phyloP scores from a whole-genome alignment of 2,888 invertebrate species.

The Amphipyra berbera region DNA sequence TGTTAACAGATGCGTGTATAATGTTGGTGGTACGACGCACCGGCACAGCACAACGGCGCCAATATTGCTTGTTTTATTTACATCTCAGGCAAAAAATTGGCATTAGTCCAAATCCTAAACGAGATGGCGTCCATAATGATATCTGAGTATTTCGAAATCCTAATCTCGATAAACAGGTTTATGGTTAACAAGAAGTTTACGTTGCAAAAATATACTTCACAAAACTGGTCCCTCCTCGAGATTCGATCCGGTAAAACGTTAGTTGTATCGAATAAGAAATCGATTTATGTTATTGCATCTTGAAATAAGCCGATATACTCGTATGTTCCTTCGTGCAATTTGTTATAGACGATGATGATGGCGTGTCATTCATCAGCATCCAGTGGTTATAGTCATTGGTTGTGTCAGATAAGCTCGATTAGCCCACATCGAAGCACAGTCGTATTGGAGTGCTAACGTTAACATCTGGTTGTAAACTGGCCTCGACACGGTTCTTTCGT shows the following conservation, averaged over 20 bases:
- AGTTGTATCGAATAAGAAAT: conserved; percentile 50
- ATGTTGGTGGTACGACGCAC: conserved; percentile 43
- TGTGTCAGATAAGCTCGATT: conserved; percentile 68
- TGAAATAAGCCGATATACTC: conserved; percentile 28
- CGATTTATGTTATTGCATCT: conserved; percentile 52
- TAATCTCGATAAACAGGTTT: conserved; percentile 73
- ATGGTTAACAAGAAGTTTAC: conserved; percentile 64
- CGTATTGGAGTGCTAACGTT: conserved; percentile 59
- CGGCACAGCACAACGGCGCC: conserved; percentile 69
- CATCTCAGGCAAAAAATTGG: conserved; percentile 83
- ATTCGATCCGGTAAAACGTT: conserved; percentile 47
- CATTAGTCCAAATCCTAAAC: conserved; percentile 74
- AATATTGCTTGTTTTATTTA: conserved; percentile 81
- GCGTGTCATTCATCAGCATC: conserved; percentile 53
- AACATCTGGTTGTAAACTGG: conserved; percentile 64
- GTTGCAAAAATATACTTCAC: conserved; percentile 58
- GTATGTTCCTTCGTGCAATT: conserved; percentile 36
- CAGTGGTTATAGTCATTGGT: conserved; percentile 53
- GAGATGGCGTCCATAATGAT: conserved; percentile 68
- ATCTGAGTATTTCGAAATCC: conserved; percentile 71
- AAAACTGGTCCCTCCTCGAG: conserved; percentile 55
- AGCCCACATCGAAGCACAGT: conserved; percentile 64
- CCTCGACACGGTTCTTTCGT: conserved; percentile 81
- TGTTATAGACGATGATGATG: conserved; percentile 50
- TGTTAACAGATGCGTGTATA: conserved; percentile 65